Base-by-base conservation (phyloP, 1,140 invertebrate genomes). In the Drosophila rhopaloa region DNA sequence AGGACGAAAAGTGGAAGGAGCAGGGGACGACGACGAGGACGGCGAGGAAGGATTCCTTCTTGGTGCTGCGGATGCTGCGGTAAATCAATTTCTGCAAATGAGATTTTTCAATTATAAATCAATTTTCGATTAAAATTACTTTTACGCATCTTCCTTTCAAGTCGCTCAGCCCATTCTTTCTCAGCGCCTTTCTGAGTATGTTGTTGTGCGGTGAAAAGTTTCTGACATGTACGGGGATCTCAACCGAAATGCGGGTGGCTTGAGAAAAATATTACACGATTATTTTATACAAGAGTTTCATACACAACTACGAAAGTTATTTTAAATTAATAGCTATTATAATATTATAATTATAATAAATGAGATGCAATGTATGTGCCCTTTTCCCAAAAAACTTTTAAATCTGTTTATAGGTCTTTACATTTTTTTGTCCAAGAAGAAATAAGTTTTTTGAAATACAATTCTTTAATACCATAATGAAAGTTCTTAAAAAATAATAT, bases 21-120 rank as follows among this genome's bases (percentile, higher is more conserved):
- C 4, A 41, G 37, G 32, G n/a, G 48, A 1, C 27, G 0, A 2
- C 38, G 8, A 9, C 11, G 16, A 19, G 2, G 38, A 35, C 4
- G 5, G n/a, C 3, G 35, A 24, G 44, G 35, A 65, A 35, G 66
- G 40, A 38, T 77, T 77, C 54, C 53, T 67, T 41, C 59, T 58
- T 58, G 65, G 71, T 59, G 72, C 65, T 86, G 88, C 61, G 82
- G 88, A 72, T 81, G 74, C 76, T 90, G 90, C 80, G 89, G 90
- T 84, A 90, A 91, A 91, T 91, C 90, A 91, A 91, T 91, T 91
- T 90, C 85, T 91, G 75, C 79, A 86, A 91, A 88, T 88, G 80
- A 91, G 84, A 89, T 89, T 89, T 91, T 91, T 91, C 90, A 91
- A 91, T 91, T 91, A 91, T 91, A 91, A 91, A 91, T 91, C 89